Evolutionary conservation across 1,140 invertebrate genomes (phyloP).

Genomic region (Tetramorium alpestre): DNA sequence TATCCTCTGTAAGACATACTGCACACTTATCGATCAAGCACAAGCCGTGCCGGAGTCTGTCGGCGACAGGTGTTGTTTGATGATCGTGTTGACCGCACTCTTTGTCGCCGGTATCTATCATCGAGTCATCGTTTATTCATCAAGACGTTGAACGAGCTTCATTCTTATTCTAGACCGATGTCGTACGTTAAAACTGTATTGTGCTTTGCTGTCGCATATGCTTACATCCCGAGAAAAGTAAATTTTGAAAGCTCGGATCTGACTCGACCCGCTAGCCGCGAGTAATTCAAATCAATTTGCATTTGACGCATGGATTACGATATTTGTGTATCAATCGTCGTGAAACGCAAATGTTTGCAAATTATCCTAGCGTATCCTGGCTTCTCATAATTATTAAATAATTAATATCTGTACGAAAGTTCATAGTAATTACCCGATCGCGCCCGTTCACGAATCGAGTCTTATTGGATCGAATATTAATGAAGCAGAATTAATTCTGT

Average conservation of each 20-base stretch:
- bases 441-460: slow-evolving; percentile 4
- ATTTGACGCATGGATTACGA: not conserved
- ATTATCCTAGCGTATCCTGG: slow-evolving; percentile 1
- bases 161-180: not conserved
- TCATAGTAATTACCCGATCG: slow-evolving; percentile 6
- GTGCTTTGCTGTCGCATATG: not conserved
- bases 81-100: slow-evolving; percentile 65
- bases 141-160: slow-evolving; percentile 41
- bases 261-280: not conserved
- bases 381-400: slow-evolving; percentile 38
- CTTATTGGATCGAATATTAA: slow-evolving; percentile 23
- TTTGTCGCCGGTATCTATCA: slow-evolving; percentile 61
- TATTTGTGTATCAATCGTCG: not conserved
- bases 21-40: slow-evolving; percentile 69
- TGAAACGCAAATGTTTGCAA: not conserved
- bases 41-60: slow-evolving; percentile 51
- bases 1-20: slow-evolving; percentile 62
- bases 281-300: not conserved
- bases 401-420: slow-evolving; percentile 9
- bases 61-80: slow-evolving; percentile 68
- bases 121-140: slow-evolving; percentile 57
- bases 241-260: not conserved
- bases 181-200: not conserved
- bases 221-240: not conserved
- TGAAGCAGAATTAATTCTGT: slow-evolving; percentile 33